A percentile compares a stretch with the other conserved stretches of the same genome.
phyloP scores from a whole-genome alignment of 2,888 invertebrate species.

The Aelia acuminata region DNA sequence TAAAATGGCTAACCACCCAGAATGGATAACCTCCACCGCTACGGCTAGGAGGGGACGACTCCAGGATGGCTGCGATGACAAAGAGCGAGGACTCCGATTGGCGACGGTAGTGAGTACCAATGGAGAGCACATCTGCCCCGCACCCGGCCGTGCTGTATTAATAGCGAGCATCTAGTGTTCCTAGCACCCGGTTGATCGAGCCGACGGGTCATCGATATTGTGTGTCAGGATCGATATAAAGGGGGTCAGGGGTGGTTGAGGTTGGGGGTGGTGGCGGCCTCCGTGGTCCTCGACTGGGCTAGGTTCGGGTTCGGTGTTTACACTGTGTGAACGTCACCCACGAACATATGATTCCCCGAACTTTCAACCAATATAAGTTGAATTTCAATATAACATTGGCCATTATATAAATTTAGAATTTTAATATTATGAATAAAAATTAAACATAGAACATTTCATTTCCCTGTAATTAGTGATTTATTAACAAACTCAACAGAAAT shows the following conservation, averaged over 20 bases:
- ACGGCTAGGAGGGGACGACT: neutral
- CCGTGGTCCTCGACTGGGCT: no score
- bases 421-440: no score
- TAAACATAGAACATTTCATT: no score
- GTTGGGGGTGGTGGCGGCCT: neutral
- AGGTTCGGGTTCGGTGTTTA: no score
- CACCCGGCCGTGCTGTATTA: neutral
- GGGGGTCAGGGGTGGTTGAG: conserved; percentile 5
- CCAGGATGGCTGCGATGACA: conserved; percentile 4
- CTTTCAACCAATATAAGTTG: no score
- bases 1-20: conserved; percentile 32
- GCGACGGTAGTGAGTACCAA: conserved; percentile 3
- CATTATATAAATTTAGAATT: no score
- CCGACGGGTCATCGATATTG: neutral
- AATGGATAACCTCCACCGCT: neutral
- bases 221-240: neutral
- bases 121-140: conserved; percentile 3
- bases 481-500: no score
- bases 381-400: no score
- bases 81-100: neutral
- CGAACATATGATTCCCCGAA: no score
- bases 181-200: neutral
- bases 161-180: neutral
- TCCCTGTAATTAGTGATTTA: no score
- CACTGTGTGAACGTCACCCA: no score